These are phyloP conservation scores for Athene noctua DNA, from an alignment of 2,113 vertebrate species.

Conservation along the genomic window DNA sequence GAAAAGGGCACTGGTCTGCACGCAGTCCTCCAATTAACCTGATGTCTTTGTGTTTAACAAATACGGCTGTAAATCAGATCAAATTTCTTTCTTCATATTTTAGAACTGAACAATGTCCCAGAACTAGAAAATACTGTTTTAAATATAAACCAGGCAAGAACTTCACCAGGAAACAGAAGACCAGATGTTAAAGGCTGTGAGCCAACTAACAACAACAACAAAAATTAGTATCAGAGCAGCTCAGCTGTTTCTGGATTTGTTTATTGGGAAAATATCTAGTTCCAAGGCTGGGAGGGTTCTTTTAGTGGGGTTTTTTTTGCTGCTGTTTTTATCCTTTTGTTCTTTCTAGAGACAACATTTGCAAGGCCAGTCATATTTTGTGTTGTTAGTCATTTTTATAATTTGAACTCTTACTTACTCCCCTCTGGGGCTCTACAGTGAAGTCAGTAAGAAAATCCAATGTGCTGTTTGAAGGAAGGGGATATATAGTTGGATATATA, in stretches of 20 bases:
- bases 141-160: constrained; percentile 49
- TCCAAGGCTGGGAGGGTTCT: neutral
- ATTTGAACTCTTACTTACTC: neutral
- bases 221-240: constrained; percentile 38
- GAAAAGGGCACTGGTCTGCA: neutral
- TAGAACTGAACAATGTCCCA: neutral
- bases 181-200: constrained; percentile 32
- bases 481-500: neutral
- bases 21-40: neutral
- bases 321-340: constrained; percentile 30
- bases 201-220: constrained; percentile 27
- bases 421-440: neutral
- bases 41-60: constrained; percentile 1
- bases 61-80: neutral
- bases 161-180: constrained; percentile 24
- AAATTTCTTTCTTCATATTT: constrained; percentile 3
- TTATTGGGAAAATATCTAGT: constrained; percentile 20
- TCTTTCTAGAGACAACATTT: constrained; percentile 1
- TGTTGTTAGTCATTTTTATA: neutral
- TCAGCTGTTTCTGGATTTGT: constrained; percentile 43
- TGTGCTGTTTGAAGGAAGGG: neutral
- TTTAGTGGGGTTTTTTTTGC: neutral
- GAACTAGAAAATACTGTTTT: constrained; percentile 23
- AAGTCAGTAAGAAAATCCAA: neutral
- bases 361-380: neutral